Percentiles rank a stretch among this genome's conserved stretches.
Conservation (phyloP, 2,888 invertebrate genomes). For the Entomobrya proxima region DNA sequence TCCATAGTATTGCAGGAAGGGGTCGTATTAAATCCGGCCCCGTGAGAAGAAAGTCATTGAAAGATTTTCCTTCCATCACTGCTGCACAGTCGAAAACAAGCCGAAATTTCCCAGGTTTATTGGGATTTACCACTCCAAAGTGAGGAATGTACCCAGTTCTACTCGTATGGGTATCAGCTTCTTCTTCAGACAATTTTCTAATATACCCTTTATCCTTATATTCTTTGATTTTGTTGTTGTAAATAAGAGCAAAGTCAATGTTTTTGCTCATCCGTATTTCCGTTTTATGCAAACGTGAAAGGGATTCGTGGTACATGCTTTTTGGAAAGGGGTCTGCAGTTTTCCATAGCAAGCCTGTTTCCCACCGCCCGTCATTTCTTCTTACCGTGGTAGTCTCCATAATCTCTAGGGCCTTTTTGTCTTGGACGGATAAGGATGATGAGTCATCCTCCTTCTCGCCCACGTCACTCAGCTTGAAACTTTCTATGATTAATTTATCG, state of each 20-base stretch:
- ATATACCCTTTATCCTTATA: conserved; percentile 61
- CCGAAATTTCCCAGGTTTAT: conserved; percentile 59
- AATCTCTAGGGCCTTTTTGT: neutral
- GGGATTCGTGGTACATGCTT: no score
- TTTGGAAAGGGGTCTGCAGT: no score
- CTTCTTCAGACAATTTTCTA: conserved; percentile 31
- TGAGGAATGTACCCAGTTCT: conserved; percentile 56
- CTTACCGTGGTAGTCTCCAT: conserved; percentile 20
- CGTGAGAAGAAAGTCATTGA: conserved; percentile 14
- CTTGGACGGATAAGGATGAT: no score
- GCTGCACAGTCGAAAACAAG: conserved; percentile 27
- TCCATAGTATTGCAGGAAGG: neutral
- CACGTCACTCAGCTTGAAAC: neutral
- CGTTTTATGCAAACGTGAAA: conserved; percentile 37
- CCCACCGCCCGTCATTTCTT: conserved; percentile 42
- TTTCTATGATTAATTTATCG: neutral
- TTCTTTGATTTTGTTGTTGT: conserved; percentile 58
- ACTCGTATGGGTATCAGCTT: neutral
- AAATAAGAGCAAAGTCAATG: conserved; percentile 31
- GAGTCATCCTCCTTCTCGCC: no score
- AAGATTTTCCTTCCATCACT: neutral
- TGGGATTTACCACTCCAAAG: conserved; percentile 41
- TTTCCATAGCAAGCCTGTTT: conserved; percentile 69
- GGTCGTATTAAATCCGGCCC: conserved; percentile 31
- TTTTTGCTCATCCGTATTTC: conserved; percentile 35